These are phyloP conservation scores for Caenorhabditis inopinata DNA, from an alignment of 1,140 invertebrate species.

Conservation along the genomic window DNA sequence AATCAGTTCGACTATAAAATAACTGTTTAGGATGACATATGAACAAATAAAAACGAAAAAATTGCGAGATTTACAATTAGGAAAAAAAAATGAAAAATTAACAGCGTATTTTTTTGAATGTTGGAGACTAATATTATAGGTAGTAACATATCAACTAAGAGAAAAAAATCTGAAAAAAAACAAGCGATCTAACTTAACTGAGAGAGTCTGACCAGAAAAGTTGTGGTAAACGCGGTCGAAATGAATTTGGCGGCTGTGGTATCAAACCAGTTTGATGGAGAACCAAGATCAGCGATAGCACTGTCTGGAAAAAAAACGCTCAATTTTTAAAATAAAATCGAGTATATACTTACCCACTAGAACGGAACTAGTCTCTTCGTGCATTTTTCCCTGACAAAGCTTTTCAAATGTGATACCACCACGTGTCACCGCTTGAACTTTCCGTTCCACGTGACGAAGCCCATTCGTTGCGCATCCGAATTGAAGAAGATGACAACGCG, in stretches of 20 bases:
- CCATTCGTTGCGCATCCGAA: constrained; percentile 14
- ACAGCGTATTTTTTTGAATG: too few relatives aligned
- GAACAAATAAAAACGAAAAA: too few relatives aligned
- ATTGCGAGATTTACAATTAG: too few relatives aligned
- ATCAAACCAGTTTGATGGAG: constrained; percentile 10
- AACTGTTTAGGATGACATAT: too few relatives aligned
- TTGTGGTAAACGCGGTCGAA: not conserved
- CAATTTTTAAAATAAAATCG: too few relatives aligned
- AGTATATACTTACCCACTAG: not conserved
- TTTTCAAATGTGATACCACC: constrained; percentile 9
- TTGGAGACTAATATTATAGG: too few relatives aligned
- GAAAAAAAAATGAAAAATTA: too few relatives aligned
- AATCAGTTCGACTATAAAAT: too few relatives aligned
- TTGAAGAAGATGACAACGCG: constrained; percentile 1
- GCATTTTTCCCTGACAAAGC: not conserved
- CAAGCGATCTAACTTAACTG: not conserved
- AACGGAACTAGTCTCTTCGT: not conserved
- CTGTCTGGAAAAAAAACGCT: constrained; percentile 21
- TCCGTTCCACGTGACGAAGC: not conserved
- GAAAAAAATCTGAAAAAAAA: not conserved
- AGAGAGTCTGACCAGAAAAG: constrained; percentile 9
- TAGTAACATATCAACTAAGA: too few relatives aligned
- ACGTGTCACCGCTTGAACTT: not conserved
- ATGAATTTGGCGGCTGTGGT: not conserved
- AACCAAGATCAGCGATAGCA: constrained; percentile 1